Evolutionary conservation across 2,113 vertebrate species (phyloP).

Genomic region (Tragelaphus scriptus): DNA sequence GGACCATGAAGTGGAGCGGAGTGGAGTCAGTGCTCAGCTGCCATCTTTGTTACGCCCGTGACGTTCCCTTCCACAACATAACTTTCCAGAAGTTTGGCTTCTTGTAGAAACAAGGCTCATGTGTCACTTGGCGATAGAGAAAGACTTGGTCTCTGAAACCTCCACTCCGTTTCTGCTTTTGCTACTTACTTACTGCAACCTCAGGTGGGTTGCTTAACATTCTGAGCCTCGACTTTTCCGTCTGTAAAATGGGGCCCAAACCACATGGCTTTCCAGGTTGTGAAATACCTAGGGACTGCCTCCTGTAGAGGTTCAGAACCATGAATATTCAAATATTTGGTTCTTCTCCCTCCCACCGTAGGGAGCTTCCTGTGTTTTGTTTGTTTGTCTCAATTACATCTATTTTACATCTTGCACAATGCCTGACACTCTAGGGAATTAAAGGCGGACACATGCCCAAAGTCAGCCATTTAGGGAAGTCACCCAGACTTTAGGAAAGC

Average conservation of each 20-base stretch:
- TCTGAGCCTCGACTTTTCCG: background rate
- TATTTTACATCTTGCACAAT: background rate
- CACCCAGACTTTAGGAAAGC: background rate
- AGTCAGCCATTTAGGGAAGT: background rate
- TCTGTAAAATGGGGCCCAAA: background rate
- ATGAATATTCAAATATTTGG: background rate
- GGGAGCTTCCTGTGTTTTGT: background rate
- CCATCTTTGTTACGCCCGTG: background rate
- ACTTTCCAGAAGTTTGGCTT: background rate
- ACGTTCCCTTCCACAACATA: accelerated
- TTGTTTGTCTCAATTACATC: background rate
- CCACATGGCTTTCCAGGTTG: background rate
- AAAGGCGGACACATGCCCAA: background rate
- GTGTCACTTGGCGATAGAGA: accelerated
- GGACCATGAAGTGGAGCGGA: background rate
- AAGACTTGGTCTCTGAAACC: background rate
- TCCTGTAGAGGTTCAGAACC: background rate
- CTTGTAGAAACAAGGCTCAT: background rate
- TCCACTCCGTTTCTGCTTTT: background rate
- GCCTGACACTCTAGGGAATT: background rate
- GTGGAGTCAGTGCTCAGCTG: background rate
- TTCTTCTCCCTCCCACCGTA: background rate
- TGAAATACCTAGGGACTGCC: background rate
- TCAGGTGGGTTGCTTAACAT: background rate
- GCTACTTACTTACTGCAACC: background rate